Evolutionary conservation across 2,797 vertebrate species (phyloP).

Genomic region (Salmo trutta): DNA sequence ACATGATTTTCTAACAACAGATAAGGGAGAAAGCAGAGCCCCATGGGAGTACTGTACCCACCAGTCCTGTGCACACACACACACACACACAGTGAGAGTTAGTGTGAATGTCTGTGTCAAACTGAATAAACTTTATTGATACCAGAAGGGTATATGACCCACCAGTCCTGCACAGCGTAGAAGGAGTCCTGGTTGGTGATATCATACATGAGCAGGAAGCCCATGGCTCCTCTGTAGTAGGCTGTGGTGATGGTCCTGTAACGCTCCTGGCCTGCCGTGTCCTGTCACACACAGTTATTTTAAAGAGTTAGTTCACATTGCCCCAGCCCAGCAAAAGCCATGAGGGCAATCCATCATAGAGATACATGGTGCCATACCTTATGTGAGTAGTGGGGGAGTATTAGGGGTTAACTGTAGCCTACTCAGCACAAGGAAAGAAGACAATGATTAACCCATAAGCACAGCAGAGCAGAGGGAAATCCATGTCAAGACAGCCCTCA

Average conservation of each 20-base stretch:
- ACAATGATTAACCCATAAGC: constrained; percentile 46
- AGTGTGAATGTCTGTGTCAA: too few relatives aligned
- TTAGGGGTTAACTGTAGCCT: constrained; percentile 19
- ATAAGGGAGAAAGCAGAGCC: too few relatives aligned
- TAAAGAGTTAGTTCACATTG: not conserved
- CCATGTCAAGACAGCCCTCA: constrained; percentile 15
- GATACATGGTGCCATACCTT: not conserved
- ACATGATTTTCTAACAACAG: too few relatives aligned
- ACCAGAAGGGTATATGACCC: constrained; percentile 38
- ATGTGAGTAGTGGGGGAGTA: not conserved
- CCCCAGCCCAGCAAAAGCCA: not conserved
- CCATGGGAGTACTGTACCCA: too few relatives aligned
- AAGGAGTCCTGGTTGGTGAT: constrained; percentile 90
- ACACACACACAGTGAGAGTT: too few relatives aligned
- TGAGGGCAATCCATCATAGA: not conserved
- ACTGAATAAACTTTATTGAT: too few relatives aligned
- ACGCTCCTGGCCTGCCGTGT: constrained; percentile 91
- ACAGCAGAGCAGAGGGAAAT: constrained; percentile 17
- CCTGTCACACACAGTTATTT: constrained; percentile 64
- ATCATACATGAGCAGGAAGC: constrained; percentile 91
- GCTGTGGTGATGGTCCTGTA: constrained; percentile 93
- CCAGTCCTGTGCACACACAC: too few relatives aligned
- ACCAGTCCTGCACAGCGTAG: constrained; percentile 89
- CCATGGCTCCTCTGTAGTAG: constrained; percentile 93
- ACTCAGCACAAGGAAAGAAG: not conserved